Conservation (phyloP, 2,888 invertebrate species). For the Gandaritis pyraliata region DNA sequence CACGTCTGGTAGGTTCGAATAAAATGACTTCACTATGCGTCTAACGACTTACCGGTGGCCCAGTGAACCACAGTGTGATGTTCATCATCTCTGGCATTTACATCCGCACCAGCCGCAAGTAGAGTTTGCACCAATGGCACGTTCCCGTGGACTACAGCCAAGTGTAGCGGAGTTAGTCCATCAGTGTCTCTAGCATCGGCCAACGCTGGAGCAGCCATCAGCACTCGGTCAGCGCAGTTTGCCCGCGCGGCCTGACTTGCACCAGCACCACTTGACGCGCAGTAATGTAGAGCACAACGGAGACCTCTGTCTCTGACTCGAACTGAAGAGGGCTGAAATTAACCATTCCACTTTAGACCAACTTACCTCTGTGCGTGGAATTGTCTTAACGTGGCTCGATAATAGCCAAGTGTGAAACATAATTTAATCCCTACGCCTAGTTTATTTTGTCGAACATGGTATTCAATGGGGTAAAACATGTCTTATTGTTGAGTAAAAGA, state of each 20-base stretch:
- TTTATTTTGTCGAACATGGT: background rate
- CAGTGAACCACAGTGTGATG: conserved; percentile 98
- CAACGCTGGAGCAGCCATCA: conserved; percentile 94
- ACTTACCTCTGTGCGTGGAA: background rate
- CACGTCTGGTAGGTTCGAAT: too few species aligned
- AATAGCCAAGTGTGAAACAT: too few species aligned
- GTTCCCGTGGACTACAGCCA: conserved; percentile 97
- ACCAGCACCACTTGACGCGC: conserved; percentile 92
- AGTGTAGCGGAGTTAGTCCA: conserved; percentile 97
- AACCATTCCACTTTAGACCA: background rate
- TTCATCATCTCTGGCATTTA: conserved; percentile 96
- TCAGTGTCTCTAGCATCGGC: conserved; percentile 95
- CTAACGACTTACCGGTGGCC: conserved; percentile 93
- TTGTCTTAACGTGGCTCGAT: background rate
- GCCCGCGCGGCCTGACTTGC: conserved; percentile 88
- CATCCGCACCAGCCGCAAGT: conserved; percentile 94
- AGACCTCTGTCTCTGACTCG: conserved; percentile 91
- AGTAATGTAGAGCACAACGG: conserved; percentile 97
- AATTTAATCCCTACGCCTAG: too few species aligned
- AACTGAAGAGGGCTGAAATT: conserved; percentile 73
- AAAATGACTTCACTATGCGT: background rate
- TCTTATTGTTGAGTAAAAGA: conserved; percentile 10
- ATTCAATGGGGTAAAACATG: conserved; percentile 10
- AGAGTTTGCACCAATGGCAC: conserved; percentile 93
- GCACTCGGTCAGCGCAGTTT: conserved; percentile 93